Base-by-base conservation (phyloP, 2,888 invertebrate genomes). In the Lasius platythorax region DNA sequence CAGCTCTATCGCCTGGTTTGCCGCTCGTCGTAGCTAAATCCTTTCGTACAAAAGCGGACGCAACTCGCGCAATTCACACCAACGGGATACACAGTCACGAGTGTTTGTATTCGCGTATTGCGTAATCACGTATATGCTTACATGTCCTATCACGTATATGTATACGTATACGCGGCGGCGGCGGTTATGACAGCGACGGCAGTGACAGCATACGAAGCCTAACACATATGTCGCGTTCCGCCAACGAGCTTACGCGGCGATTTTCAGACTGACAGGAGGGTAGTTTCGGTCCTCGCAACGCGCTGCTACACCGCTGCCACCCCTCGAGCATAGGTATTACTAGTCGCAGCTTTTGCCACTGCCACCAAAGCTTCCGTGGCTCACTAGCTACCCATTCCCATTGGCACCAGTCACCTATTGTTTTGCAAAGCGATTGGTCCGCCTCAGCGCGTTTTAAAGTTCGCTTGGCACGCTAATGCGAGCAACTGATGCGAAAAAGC, bases 221-320 rank as follows among this genome's bases (percentile, higher is more conserved):
- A 61, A 61, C 43, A 72, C 56, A 79, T 40, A 79, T 23, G 46
- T 72, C 43, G 72, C 58, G 23, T 18, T 79, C n/a, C 72, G 12
- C 33, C 72, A 58, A 72, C 73, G 18, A 79, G 61, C 79, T 72
- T 46, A 61, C 79, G 79, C 79, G 79, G 61, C 43, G 73, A 61
- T 72, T 61, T 79, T 79, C 43, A 43, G 79, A 79, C 79, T 79
- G 79, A 79, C 63, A 64, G 33, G 23, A 61, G 79, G 79, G 79
- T 79, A 72, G 79, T 72, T 79, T 72, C 37, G 58, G 61, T 43
- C 73, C 18, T 46, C 58, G 79, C 79, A 46, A 33, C 33, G 79
- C 46, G 18, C 61, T 18, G 72, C 73, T 79, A 79, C 79, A 79
- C 37, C 79, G 72, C 72, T 72, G 79, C 79, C 79, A 72, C 73